These are phyloP conservation scores for Saxidomus purpurata DNA, from an alignment of 1,140 invertebrate species.

Conservation along the genomic window DNA sequence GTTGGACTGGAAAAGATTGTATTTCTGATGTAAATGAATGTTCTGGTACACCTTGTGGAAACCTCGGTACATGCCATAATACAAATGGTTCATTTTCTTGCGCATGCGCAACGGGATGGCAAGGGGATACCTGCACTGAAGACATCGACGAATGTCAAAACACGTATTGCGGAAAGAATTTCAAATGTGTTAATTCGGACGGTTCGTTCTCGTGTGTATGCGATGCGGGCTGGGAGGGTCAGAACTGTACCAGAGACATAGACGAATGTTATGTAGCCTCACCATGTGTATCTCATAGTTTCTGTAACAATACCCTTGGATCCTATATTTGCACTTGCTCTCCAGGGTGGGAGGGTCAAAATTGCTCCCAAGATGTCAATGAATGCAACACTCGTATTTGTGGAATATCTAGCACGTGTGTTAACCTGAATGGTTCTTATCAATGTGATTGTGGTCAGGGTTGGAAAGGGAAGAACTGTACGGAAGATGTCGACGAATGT, in stretches of 20 bases:
- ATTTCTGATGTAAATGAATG: background rate
- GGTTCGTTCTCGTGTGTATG: conserved; percentile 6
- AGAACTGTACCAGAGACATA: background rate
- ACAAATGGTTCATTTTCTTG: conserved; percentile 3
- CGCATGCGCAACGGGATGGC: background rate
- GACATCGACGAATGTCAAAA: conserved; percentile 47
- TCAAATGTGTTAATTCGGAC: conserved; percentile 6
- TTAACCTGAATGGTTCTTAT: conserved; percentile 28
- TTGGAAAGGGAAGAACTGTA: conserved; percentile 32
- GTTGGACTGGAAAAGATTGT: background rate
- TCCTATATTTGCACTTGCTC: background rate
- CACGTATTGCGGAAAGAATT: conserved; percentile 7
- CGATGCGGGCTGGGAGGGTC: conserved; percentile 77
- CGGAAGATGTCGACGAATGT: conserved; percentile 15
- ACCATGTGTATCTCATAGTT: conserved; percentile 38
- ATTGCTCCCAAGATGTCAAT: background rate
- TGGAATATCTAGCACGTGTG: background rate
- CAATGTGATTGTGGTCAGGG: background rate
- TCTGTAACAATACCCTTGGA: conserved; percentile 17
- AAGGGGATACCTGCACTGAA: background rate
- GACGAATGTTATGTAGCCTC: background rate
- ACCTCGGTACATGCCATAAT: conserved; percentile 8
- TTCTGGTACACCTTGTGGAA: background rate
- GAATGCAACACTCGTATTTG: conserved; percentile 9
- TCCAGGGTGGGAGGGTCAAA: background rate